Base-by-base conservation (phyloP, 1,140 invertebrate species). In the Drosophila rhopaloa region DNA sequence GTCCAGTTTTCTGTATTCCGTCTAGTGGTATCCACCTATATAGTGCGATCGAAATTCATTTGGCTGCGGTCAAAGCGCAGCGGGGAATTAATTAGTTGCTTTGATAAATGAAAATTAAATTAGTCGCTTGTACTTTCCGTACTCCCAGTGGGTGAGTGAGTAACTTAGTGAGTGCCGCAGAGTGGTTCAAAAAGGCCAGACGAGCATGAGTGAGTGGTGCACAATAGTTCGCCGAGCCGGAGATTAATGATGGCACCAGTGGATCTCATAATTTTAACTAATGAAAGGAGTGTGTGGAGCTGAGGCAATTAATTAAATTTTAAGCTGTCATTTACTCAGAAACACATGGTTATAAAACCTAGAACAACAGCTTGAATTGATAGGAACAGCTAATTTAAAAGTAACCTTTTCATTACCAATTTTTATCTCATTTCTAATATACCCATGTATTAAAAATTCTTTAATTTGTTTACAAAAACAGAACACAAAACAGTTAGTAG, bases 51-150 rank as follows among this genome's bases (percentile, higher is more conserved):
- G 16, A 75, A 65, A 81, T 60, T 41, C 56, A 53, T 74, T 61
- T 72, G 37, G 14, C 13, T 19, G 58, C 65, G 68, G 54, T 76
- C 59, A 51, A 60, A 75, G 71, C 83, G 37, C 83, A 86, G 83
- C 83, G 83, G 83, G 83, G 73, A 86, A 86, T 86, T 86, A 86
- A 86, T 86, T 86, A 86, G 83, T 86, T 68, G 83, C 60, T 73
- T 57, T 88, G 83, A 83, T 88, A 83, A 82, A 86, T 86, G 83
- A 88, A 86, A 82, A 88, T 83, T 88, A 79, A 88, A 86, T 86
- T 88, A 86, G 83, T 86, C 67, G 79, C 83, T 83, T 67, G 63
- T 67, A 82, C 71, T 76, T 43, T 40, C 48, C 48, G 48, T n/a
- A 8, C 48, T 51, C 40, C 14, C 32, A 56, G 32, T 24, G 35